phyloP scores from a whole-genome alignment of 2,797 vertebrate species.

The Amniataba percoides region DNA sequence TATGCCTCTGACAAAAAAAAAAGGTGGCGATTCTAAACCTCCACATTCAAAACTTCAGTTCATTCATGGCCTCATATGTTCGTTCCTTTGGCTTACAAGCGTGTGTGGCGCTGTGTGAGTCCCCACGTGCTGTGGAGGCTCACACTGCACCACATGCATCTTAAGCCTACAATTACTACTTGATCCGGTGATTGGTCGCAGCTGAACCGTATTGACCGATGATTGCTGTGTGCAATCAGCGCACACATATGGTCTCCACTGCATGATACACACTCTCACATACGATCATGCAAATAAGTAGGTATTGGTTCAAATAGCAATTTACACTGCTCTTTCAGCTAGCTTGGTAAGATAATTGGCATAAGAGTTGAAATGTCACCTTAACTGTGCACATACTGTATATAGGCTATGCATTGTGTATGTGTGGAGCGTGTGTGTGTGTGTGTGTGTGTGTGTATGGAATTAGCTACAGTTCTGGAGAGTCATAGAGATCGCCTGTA shows the following conservation, averaged over 20 bases:
- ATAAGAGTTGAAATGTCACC: conserved; percentile 32
- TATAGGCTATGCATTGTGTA: background rate
- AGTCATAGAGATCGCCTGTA: conserved; percentile 42
- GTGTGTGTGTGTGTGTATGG: background rate
- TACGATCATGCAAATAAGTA: conserved; percentile 1
- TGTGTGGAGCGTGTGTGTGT: background rate
- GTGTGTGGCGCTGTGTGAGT: conserved; percentile 16
- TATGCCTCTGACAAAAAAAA: conserved; percentile 56
- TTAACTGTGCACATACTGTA: conserved; percentile 1
- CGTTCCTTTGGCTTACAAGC: conserved; percentile 15
- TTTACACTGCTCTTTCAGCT: conserved; percentile 29
- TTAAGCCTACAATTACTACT: conserved; percentile 59
- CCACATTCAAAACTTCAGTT: conserved; percentile 39
- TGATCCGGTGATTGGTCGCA: conserved; percentile 60
- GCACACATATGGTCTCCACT: conserved; percentile 12
- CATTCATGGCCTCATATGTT: conserved; percentile 19
- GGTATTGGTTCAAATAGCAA: conserved; percentile 47
- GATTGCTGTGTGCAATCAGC: conserved; percentile 33
- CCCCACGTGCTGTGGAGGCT: conserved; percentile 23
- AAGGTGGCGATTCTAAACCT: conserved; percentile 41
- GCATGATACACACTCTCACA: conserved; percentile 23
- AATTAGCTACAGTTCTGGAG: conserved; percentile 38
- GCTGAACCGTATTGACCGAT: conserved; percentile 21
- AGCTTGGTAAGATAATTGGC: conserved; percentile 20
- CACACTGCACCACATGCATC: conserved; percentile 41